Conservation (phyloP, 2,888 invertebrate genomes). For the Drosophila rellima region DNA sequence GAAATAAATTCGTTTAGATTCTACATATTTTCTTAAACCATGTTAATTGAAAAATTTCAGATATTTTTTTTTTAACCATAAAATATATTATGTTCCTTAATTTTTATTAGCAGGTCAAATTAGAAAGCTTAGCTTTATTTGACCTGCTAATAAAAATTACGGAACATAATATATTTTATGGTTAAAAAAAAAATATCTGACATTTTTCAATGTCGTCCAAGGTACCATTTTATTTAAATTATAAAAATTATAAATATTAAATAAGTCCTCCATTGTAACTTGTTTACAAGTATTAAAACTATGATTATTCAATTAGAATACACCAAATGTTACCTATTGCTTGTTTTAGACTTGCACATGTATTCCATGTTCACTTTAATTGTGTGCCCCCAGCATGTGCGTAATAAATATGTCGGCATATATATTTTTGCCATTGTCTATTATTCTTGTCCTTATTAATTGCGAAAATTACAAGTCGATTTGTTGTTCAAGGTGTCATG, state of each 20-base stretch:
- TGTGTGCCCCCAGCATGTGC: slow-evolving; percentile 27
- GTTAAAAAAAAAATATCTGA: no score
- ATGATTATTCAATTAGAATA: background rate
- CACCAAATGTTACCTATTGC: background rate
- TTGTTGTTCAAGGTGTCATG: slow-evolving; percentile 56
- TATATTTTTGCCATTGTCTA: slow-evolving; percentile 15
- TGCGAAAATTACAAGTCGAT: slow-evolving; percentile 65
- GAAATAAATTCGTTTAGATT: background rate
- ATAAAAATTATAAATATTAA: no score
- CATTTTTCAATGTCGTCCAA: no score
- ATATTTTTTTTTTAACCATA: no score
- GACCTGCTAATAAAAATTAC: no score
- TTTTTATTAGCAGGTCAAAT: no score
- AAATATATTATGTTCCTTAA: no score
- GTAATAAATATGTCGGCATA: background rate
- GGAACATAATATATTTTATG: no score
- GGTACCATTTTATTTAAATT: no score
- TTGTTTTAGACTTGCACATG: background rate
- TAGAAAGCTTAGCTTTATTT: no score
- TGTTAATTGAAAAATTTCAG: background rate
- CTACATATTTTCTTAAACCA: background rate
- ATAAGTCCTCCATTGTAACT: no score
- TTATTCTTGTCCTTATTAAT: slow-evolving; percentile 55
- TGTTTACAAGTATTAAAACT: no score
- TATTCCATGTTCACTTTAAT: slow-evolving; percentile 4